A percentile compares a stretch with the other conserved stretches of the same genome.
Evolutionary conservation across 2,797 vertebrate genomes (phyloP).

Genomic region (Cryptoprocta ferox): DNA sequence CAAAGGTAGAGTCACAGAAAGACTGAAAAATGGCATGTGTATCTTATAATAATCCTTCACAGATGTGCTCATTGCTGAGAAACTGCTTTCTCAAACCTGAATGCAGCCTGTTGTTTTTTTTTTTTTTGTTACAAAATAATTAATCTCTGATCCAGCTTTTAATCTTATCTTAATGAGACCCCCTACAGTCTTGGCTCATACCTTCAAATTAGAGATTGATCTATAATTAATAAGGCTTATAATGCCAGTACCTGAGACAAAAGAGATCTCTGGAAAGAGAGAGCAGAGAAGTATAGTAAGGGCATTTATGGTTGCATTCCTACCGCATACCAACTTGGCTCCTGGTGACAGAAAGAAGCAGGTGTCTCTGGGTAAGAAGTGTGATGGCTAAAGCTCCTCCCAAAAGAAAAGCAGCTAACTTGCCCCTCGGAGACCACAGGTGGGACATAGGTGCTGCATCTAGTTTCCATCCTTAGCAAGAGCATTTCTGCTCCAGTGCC

Average conservation of each 20-base stretch:
- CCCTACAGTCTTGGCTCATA: slow-evolving; percentile 81
- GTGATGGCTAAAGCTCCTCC: neutral
- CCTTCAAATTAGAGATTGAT: slow-evolving; percentile 84
- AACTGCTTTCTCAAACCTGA: slow-evolving; percentile 56
- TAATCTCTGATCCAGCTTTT: slow-evolving; percentile 81
- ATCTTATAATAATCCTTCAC: slow-evolving; percentile 62
- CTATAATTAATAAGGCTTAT: slow-evolving; percentile 84
- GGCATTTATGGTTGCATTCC: slow-evolving; percentile 31
- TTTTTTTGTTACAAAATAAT: slow-evolving; percentile 78
- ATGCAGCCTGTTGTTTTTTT: slow-evolving; percentile 56
- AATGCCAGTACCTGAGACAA: slow-evolving; percentile 72
- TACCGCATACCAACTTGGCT: neutral
- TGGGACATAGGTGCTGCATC: neutral
- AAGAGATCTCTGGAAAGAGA: slow-evolving; percentile 63
- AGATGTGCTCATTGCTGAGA: neutral
- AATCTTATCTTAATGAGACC: slow-evolving; percentile 84
- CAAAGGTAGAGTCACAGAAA: slow-evolving; percentile 4
- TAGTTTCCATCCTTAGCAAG: neutral
- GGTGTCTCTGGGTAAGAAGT: neutral
- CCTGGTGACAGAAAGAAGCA: slow-evolving; percentile 21
- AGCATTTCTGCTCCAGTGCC: neutral
- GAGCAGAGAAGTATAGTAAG: slow-evolving; percentile 15
- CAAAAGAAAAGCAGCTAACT: neutral
- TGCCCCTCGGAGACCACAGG: neutral
- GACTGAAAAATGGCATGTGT: neutral